These are phyloP conservation scores for Drosophila sechellia DNA, from an alignment of 1,140 invertebrate genomes.

Conservation along the genomic window DNA sequence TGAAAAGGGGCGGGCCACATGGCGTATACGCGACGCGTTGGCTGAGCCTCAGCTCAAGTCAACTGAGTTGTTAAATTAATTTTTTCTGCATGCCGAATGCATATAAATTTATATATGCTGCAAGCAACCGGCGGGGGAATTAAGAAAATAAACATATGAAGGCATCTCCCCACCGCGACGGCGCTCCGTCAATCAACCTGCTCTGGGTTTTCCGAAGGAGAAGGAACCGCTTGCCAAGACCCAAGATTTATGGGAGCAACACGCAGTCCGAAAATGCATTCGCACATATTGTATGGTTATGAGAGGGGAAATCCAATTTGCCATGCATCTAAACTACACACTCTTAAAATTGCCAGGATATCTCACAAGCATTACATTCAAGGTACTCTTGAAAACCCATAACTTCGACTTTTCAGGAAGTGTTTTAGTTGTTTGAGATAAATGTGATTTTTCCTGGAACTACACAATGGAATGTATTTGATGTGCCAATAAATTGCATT, in stretches of 20 bases:
- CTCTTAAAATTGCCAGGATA: background rate
- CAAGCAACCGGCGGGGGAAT: constrained; percentile 13
- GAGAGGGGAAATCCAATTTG: constrained; percentile 72
- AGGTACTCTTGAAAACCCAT: background rate
- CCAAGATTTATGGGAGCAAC: constrained; percentile 66
- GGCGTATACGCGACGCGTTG: constrained; percentile 68
- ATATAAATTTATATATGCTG: constrained; percentile 45
- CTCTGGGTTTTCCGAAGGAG: constrained; percentile 19
- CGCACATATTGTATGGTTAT: constrained; percentile 39
- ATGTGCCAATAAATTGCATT: background rate
- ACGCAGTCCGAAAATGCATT: constrained; percentile 51
- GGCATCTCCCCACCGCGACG: constrained; percentile 32
- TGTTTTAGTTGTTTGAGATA: background rate
- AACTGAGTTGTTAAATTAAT: constrained; percentile 84
- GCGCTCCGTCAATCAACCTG: constrained; percentile 68
- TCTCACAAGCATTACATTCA: background rate
- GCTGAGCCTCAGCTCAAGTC: constrained; percentile 74
- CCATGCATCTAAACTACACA: constrained; percentile 41
- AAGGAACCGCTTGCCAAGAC: constrained; percentile 61
- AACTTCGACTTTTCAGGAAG: background rate
- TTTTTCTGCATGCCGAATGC: constrained; percentile 70
- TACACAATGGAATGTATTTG: background rate
- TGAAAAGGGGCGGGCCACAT: constrained; percentile 23
- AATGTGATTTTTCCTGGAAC: background rate
- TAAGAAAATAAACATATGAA: constrained; percentile 43